Evolutionary conservation across 37 sponge, comb jelly and placozoan genomes (phyloP).

Genomic region (Theonella swinhoei): DNA sequence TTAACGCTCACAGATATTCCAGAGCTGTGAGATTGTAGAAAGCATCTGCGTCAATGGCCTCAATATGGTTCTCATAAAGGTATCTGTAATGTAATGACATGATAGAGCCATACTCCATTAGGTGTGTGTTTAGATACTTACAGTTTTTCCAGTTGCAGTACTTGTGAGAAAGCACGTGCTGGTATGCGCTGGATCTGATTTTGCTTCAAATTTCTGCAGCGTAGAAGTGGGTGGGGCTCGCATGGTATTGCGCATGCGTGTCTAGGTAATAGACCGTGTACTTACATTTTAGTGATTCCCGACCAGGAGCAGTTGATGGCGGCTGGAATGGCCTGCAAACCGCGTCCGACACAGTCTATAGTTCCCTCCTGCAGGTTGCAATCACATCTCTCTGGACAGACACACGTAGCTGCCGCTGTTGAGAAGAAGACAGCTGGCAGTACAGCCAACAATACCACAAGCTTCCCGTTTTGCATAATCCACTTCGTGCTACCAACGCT

Average conservation of each 20-base stretch:
- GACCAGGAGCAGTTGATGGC: conserved; percentile 54
- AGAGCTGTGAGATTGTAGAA: conserved; percentile 43
- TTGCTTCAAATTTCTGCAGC: conserved; percentile 61
- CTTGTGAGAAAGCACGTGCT: conserved; percentile 23
- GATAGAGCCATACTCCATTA: neutral
- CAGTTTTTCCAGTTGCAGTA: conserved; percentile 34
- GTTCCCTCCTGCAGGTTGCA: conserved; percentile 4
- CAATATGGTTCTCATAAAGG: conserved; percentile 39
- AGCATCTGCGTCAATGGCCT: conserved; percentile 32
- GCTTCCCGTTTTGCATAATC: too few relatives aligned
- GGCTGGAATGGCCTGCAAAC: conserved; percentile 16
- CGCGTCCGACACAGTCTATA: conserved; percentile 39
- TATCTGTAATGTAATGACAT: conserved; percentile 18
- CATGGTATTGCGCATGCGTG: neutral
- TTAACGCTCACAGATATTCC: conserved; percentile 39
- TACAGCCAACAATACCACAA: neutral
- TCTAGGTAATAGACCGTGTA: neutral
- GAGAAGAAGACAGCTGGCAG: neutral
- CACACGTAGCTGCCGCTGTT: neutral
- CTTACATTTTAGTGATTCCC: conserved; percentile 35
- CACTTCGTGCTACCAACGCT: too few relatives aligned
- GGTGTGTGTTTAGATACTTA: conserved; percentile 11
- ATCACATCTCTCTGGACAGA: conserved; percentile 35
- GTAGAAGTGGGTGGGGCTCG: conserved; percentile 28
- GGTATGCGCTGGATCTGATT: conserved; percentile 20